A percentile compares a stretch with the other conserved stretches of the same genome.
phyloP scores from a whole-genome alignment of 2,113 vertebrate genomes.

The Spheniscus mendiculus region DNA sequence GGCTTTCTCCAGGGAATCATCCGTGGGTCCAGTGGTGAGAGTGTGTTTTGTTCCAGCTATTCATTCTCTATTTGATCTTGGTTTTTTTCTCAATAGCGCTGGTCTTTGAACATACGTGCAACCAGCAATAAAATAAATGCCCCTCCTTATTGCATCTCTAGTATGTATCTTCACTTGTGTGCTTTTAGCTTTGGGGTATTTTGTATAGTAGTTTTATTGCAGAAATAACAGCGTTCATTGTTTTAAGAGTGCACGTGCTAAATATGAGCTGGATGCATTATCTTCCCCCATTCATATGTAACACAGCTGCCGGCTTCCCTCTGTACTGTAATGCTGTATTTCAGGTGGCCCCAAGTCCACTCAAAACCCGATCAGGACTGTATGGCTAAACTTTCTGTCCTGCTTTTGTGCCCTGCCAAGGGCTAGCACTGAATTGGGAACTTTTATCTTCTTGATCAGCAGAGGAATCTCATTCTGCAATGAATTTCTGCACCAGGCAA shows the following conservation, averaged over 20 bases:
- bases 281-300: rapidly evolving
- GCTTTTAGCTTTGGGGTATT: neutral
- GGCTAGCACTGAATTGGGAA: rapidly evolving
- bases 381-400: rapidly evolving
- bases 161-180: rapidly evolving
- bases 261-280: rapidly evolving
- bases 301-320: neutral
- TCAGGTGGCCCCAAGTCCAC: neutral
- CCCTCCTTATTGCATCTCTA: neutral
- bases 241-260: rapidly evolving
- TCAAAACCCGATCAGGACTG: too few relatives aligned
- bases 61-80: neutral
- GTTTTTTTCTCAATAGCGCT: neutral
- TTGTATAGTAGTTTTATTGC: neutral
- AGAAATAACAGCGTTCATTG: rapidly evolving
- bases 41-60: neutral
- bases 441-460: neutral
- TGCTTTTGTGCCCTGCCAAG: rapidly evolving
- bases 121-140: neutral
- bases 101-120: neutral
- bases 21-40: neutral
- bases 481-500: neutral
- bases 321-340: rapidly evolving
- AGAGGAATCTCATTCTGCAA: neutral
- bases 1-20: neutral